A percentile compares a stretch with the other conserved stretches of the same genome.
phyloP scores from a whole-genome alignment of 2,113 vertebrate genomes.

The Brienomyrus longianalis region DNA sequence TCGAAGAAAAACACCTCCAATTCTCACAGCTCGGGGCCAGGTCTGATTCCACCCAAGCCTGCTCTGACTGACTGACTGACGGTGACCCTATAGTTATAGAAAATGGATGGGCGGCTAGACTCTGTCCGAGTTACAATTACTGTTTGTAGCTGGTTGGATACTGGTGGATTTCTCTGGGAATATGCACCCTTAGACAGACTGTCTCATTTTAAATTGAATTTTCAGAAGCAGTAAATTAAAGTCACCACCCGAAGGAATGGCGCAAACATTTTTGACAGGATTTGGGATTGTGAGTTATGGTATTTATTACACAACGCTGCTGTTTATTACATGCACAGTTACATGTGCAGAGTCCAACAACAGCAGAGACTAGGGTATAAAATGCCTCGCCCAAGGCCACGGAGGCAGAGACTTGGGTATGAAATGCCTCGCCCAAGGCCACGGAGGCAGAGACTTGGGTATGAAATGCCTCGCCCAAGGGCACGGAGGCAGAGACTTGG shows the following conservation, averaged over 20 bases:
- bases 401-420: not conserved
- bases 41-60: not conserved
- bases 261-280: not conserved
- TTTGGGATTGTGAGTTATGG: not conserved
- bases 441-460: not conserved
- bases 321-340: not conserved
- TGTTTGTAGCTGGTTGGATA: not conserved
- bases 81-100: not conserved
- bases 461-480: not conserved
- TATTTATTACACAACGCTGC: not conserved
- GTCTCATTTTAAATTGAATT: not conserved
- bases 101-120: not conserved
- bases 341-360: not conserved
- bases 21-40: not conserved
- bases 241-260: not conserved
- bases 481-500: not conserved
- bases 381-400: not conserved
- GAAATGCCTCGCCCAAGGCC: not conserved
- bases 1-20: not conserved
- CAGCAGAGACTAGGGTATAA: not conserved
- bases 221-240: constrained; percentile 2
- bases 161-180: not conserved
- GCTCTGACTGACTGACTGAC: not conserved
- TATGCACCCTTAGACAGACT: not conserved
- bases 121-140: not conserved